Evolutionary conservation across 2,113 vertebrate genomes (phyloP).

Genomic region (Eptatretus burgeri): DNA sequence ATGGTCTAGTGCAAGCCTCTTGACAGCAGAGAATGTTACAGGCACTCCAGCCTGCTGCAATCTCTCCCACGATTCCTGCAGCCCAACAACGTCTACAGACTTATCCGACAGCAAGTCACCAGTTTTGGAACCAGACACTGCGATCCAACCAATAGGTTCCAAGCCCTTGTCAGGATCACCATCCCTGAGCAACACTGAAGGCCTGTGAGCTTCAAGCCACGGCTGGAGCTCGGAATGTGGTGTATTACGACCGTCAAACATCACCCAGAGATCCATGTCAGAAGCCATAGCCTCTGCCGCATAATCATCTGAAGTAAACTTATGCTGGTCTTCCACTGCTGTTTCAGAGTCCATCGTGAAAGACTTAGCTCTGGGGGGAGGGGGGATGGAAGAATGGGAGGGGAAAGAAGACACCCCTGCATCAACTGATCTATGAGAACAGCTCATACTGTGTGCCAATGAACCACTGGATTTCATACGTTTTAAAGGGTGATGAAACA

Average conservation of each 20-base stretch:
- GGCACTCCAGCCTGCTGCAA: conserved; percentile 26
- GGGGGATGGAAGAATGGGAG: too few relatives aligned
- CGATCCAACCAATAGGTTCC: conserved; percentile 41
- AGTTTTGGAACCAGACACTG: conserved; percentile 19
- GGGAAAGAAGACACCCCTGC: too few relatives aligned
- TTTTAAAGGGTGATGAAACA: too few relatives aligned
- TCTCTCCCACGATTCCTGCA: conserved; percentile 44
- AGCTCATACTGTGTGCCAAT: too few relatives aligned
- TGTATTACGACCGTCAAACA: conserved; percentile 32
- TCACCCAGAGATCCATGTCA: conserved; percentile 56
- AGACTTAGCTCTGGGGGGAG: too few relatives aligned
- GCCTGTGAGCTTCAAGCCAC: conserved; percentile 46
- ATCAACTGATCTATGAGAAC: too few relatives aligned
- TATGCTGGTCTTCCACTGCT: conserved; percentile 8
- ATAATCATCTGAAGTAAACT: conserved; percentile 22
- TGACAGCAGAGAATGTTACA: conserved; percentile 27
- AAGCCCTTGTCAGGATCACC: conserved; percentile 19
- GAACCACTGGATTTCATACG: too few relatives aligned
- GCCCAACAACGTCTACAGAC: conserved; percentile 19
- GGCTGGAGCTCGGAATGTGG: conserved; percentile 30
- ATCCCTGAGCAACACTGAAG: conserved; percentile 30
- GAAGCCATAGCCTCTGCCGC: conserved; percentile 51
- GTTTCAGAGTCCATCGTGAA: too few relatives aligned
- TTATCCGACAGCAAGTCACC: conserved; percentile 12
- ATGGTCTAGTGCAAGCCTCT: conserved; percentile 44